Percentiles rank a stretch among this genome's conserved stretches.
Conservation (phyloP, 2,888 invertebrate genomes). For the Tinea pellionella region DNA sequence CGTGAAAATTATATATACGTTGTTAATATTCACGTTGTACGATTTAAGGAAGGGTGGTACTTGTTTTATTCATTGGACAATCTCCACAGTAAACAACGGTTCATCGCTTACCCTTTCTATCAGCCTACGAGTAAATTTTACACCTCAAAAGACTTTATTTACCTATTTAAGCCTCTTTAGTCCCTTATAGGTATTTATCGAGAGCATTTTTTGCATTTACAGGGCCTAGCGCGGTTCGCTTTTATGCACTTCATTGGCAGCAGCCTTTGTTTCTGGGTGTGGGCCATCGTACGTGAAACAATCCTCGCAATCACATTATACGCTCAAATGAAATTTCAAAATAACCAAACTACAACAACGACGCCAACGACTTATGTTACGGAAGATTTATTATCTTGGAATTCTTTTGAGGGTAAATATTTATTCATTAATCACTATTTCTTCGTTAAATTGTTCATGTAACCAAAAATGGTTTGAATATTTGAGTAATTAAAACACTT, state of each 20-base stretch:
- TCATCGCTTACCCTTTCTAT: neutral
- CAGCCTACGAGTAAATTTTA: neutral
- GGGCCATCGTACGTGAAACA: slow-evolving; percentile 80
- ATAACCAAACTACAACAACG: neutral
- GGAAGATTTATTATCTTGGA: neutral
- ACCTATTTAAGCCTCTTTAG: neutral
- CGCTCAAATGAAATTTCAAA: slow-evolving; percentile 30
- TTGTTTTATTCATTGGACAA: neutral
- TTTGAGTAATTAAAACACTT: too few species aligned
- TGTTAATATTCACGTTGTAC: too few species aligned
- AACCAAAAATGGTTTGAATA: too few species aligned
- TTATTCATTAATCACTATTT: neutral
- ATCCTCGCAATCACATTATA: slow-evolving; percentile 72
- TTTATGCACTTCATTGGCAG: slow-evolving; percentile 85
- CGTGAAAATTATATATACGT: neutral
- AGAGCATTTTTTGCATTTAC: slow-evolving; percentile 18
- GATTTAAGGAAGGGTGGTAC: too few species aligned
- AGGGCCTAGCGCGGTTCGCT: slow-evolving; percentile 75
- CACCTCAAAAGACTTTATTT: neutral
- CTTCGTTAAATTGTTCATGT: too few species aligned
- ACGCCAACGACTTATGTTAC: neutral
- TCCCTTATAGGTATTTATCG: neutral
- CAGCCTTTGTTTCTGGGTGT: slow-evolving; percentile 84
- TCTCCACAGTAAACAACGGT: neutral
- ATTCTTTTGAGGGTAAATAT: neutral